Percentiles rank a stretch among this genome's conserved stretches.
Evolutionary conservation across 2,797 vertebrate genomes (phyloP).

Genomic region (Phoebastria nigripes): DNA sequence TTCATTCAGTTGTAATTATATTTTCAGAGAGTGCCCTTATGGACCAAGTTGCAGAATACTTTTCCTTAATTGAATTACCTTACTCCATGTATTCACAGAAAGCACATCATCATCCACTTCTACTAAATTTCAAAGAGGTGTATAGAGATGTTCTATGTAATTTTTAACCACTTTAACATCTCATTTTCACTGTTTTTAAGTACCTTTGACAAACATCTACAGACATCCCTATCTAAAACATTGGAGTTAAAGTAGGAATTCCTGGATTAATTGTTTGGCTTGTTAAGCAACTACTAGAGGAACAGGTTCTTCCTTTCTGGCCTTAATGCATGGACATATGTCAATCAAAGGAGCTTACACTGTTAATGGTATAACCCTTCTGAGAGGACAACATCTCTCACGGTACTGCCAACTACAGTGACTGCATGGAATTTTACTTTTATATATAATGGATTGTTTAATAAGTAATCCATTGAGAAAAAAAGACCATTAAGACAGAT

Average conservation of each 20-base stretch:
- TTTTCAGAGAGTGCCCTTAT: background rate
- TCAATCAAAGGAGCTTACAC: background rate
- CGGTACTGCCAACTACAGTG: background rate
- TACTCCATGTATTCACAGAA: background rate
- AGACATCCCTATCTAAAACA: background rate
- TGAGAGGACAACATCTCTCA: background rate
- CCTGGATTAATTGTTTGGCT: background rate
- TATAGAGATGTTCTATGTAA: background rate
- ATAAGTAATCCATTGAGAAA: background rate
- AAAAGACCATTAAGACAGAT: background rate
- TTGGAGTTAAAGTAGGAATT: background rate
- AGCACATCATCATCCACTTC: background rate
- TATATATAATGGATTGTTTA: background rate
- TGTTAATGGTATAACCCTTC: background rate
- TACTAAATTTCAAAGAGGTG: background rate
- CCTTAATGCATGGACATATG: background rate
- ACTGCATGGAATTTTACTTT: background rate
- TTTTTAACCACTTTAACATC: background rate
- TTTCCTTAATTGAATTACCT: background rate
- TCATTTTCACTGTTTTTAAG: background rate
- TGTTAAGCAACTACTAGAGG: background rate
- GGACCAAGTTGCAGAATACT: background rate
- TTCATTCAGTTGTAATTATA: background rate
- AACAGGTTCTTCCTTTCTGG: background rate
- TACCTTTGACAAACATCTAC: background rate